phyloP scores from a whole-genome alignment of 2,113 vertebrate genomes.

The Pan troglodytes region DNA sequence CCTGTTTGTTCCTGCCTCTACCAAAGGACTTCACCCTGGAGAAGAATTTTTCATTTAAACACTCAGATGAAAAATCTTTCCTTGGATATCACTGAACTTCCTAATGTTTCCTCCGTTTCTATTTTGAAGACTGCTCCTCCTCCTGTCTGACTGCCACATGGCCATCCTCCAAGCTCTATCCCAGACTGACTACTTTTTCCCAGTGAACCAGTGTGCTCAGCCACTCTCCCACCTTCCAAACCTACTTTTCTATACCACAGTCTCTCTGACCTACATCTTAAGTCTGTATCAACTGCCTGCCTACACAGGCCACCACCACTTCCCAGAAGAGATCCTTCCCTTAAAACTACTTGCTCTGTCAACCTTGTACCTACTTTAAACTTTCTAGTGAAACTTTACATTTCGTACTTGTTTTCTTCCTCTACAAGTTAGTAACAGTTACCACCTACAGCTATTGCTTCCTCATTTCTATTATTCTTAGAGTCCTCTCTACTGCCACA shows the following conservation, averaged over 20 bases:
- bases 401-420: background rate
- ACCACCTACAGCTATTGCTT: background rate
- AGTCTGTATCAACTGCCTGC: background rate
- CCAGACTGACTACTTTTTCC: background rate
- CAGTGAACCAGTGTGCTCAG: background rate
- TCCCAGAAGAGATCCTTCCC: background rate
- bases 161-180: background rate
- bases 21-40: background rate
- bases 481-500: background rate
- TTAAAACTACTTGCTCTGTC: background rate
- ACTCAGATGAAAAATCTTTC: background rate
- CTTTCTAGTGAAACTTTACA: background rate
- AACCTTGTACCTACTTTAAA: background rate
- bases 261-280: background rate
- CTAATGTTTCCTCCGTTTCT: background rate
- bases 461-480: background rate
- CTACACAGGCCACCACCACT: background rate
- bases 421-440: background rate
- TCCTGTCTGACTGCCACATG: background rate
- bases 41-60: background rate
- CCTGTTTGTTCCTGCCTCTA: background rate
- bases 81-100: background rate
- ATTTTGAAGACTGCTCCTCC: background rate
- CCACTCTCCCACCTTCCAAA: background rate
- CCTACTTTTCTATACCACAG: background rate